A percentile compares a stretch with the other conserved stretches of the same genome.
phyloP scores from a whole-genome alignment of 2,797 vertebrate species.

The Tokudaia tokunoshimensis region DNA sequence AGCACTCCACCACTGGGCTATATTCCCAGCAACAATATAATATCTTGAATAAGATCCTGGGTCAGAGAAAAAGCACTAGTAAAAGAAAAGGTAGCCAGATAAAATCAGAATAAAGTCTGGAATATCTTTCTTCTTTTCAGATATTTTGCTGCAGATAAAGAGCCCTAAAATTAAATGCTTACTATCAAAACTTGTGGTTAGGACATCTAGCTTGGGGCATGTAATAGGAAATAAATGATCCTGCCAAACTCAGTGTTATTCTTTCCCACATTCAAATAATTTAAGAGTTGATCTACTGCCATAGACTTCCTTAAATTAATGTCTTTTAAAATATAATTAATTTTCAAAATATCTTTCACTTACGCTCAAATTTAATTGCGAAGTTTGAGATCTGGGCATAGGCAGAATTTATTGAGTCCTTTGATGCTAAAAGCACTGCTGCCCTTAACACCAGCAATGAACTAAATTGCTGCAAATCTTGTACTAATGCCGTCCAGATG shows the following conservation, averaged over 20 bases:
- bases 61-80: background rate
- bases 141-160: constrained; percentile 43
- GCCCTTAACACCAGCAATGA: constrained; percentile 67
- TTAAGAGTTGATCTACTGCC: constrained; percentile 36
- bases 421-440: constrained; percentile 68
- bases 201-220: constrained; percentile 10
- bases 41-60: background rate
- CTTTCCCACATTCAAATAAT: constrained; percentile 48
- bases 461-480: constrained; percentile 78
- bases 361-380: constrained; percentile 66
- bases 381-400: constrained; percentile 41
- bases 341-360: constrained; percentile 64
- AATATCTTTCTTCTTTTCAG: constrained; percentile 16
- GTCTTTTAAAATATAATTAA: constrained; percentile 27
- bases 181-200: background rate
- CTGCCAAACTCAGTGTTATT: constrained; percentile 21
- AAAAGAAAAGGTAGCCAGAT: background rate
- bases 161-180: constrained; percentile 12
- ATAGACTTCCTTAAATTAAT: constrained; percentile 60
- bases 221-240: constrained; percentile 28
- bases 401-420: constrained; percentile 59
- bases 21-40: background rate
- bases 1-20: background rate
- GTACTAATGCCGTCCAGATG: constrained; percentile 71
- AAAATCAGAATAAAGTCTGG: background rate